Conservation (phyloP, 2,797 vertebrate genomes). For the Sebastes nivosus region DNA sequence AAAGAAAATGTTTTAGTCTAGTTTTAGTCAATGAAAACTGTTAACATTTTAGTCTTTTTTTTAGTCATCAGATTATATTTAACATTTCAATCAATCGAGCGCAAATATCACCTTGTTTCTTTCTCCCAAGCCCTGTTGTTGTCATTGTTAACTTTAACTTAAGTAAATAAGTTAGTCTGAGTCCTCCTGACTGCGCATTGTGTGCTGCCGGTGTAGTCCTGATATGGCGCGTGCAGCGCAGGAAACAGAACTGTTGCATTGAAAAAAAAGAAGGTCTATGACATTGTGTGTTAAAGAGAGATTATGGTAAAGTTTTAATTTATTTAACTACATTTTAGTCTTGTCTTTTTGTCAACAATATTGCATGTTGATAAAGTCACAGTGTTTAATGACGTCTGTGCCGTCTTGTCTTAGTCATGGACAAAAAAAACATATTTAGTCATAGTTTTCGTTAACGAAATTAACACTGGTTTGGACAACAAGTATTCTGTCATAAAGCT, state of each 20-base stretch:
- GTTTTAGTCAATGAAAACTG: neutral
- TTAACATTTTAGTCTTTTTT: neutral
- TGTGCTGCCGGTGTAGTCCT: neutral
- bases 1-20: neutral
- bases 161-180: neutral
- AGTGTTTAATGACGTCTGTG: neutral
- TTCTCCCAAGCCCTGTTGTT: neutral
- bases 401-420: neutral
- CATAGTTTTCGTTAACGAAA: neutral
- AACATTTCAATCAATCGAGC: neutral
- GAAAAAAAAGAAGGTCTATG: neutral
- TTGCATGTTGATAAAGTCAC: no score
- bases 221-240: neutral
- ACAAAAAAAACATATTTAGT: neutral
- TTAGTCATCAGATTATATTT: neutral
- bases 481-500: conserved; percentile 20
- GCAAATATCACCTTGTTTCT: neutral
- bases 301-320: neutral
- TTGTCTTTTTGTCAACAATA: neutral
- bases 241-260: neutral
- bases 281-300: no score
- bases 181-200: neutral
- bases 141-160: neutral
- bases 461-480: conserved; percentile 9
- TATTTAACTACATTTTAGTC: neutral